A percentile compares a stretch with the other conserved stretches of the same genome.
These are phyloP conservation scores for Zaprionus ornatus DNA, from an alignment of 1,140 invertebrate species.

Conservation along the genomic window DNA sequence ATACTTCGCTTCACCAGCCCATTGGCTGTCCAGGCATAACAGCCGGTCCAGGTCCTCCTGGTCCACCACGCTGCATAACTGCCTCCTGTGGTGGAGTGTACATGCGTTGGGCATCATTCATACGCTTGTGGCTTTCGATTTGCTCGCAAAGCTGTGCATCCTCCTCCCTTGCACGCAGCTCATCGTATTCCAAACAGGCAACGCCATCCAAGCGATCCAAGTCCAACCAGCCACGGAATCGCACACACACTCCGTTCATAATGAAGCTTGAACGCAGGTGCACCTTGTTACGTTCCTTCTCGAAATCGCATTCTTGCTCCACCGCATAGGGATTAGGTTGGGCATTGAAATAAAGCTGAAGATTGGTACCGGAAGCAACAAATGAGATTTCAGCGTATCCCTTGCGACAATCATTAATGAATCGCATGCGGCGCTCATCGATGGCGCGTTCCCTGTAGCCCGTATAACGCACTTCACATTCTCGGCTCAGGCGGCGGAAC, in stretches of 20 bases:
- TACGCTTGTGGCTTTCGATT: conserved; percentile 91
- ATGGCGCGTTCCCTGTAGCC: conserved; percentile 95
- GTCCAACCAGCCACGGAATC: conserved; percentile 98
- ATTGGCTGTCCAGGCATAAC: conserved; percentile 35
- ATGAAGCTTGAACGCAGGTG: conserved; percentile 96
- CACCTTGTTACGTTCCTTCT: conserved; percentile 98
- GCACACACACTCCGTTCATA: conserved; percentile 98
- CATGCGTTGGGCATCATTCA: conserved; percentile 59
- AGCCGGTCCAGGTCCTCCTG: not conserved
- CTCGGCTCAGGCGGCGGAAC: conserved; percentile 95
- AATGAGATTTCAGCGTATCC: conserved; percentile 97
- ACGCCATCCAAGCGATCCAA: conserved; percentile 96
- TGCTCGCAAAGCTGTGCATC: conserved; percentile 94
- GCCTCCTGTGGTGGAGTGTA: conserved; percentile 61
- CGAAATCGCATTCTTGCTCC: conserved; percentile 94
- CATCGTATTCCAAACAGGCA: conserved; percentile 96
- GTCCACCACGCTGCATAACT: conserved; percentile 29
- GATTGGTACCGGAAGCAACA: conserved; percentile 95
- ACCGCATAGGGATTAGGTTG: conserved; percentile 89
- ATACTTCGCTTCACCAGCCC: conserved; percentile 45
- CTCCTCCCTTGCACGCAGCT: conserved; percentile 91
- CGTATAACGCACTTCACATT: conserved; percentile 97
- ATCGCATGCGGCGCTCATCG: conserved; percentile 95
- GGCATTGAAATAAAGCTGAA: conserved; percentile 92
- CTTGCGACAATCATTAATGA: conserved; percentile 96